A percentile compares a stretch with the other conserved stretches of the same genome.
Evolutionary conservation across 2,797 vertebrate genomes (phyloP).

Genomic region (Sebastes glaucus): DNA sequence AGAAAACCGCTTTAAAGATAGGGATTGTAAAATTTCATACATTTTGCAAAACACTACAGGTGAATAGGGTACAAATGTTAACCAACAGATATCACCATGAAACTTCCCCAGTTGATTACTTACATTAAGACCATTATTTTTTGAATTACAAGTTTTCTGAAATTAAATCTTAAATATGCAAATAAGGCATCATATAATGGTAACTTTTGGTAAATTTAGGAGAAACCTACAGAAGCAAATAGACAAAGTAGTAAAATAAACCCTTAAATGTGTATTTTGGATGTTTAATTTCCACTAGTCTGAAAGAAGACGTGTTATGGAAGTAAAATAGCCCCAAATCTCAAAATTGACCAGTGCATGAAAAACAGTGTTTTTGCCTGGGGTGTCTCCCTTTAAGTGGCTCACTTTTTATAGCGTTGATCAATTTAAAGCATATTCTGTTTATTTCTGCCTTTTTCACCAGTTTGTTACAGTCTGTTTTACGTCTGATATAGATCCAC

Average conservation of each 20-base stretch:
- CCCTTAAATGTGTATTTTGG: not conserved
- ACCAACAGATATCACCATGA: not conserved
- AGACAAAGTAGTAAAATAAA: not conserved
- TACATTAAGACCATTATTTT: not conserved
- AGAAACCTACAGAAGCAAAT: not conserved
- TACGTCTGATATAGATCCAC: not conserved
- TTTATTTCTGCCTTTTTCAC: not conserved
- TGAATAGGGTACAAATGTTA: not conserved
- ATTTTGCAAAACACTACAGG: not conserved
- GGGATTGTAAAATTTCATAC: too few relatives aligned
- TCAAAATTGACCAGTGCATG: too few relatives aligned
- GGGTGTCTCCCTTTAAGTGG: not conserved
- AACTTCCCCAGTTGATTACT: not conserved
- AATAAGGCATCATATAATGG: not conserved
- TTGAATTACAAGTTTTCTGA: not conserved
- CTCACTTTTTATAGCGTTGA: not conserved
- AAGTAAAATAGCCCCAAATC: too few relatives aligned
- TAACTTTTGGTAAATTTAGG: not conserved
- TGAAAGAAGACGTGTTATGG: too few relatives aligned
- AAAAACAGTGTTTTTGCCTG: too few relatives aligned
- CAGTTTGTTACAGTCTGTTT: constrained; percentile 4
- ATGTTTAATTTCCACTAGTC: not conserved
- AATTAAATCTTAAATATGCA: not conserved
- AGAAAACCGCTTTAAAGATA: too few relatives aligned
- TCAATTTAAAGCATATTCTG: not conserved